Percentiles rank a stretch among this genome's conserved stretches.
Evolutionary conservation across 1,140 invertebrate species (phyloP).

Genomic region (Micrasema minimum): DNA sequence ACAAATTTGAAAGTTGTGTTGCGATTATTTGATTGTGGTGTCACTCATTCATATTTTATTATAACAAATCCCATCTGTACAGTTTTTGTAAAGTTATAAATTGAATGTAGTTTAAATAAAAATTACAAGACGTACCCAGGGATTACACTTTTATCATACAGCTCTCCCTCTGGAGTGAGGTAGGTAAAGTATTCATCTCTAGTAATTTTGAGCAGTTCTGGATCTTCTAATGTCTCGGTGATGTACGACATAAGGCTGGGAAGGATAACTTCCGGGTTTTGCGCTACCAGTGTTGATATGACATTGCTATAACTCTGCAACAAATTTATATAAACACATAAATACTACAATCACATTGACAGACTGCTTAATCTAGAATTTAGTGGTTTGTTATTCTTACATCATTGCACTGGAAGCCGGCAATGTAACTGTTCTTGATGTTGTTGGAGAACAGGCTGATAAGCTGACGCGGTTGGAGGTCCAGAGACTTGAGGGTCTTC

Average conservation of each 20-base stretch:
- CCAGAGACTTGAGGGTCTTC: conserved; percentile 70
- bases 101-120: no score
- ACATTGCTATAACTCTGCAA: conserved; percentile 72
- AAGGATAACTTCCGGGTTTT: conserved; percentile 75
- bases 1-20: conserved; percentile 6
- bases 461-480: conserved; percentile 68
- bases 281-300: conserved; percentile 71
- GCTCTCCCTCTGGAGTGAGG: conserved; percentile 86
- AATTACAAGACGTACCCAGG: conserved; percentile 76
- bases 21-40: no score
- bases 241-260: conserved; percentile 68
- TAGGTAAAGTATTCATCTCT: conserved; percentile 92
- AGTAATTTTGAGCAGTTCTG: conserved; percentile 78
- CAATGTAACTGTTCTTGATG: conserved; percentile 71
- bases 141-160: conserved; percentile 91
- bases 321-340: no score
- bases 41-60: no score
- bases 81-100: no score
- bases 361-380: not conserved
- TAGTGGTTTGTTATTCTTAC: conserved; percentile 58
- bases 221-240: conserved; percentile 71
- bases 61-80: no score
- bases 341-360: not conserved
- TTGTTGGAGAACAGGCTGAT: conserved; percentile 67
- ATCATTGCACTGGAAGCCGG: conserved; percentile 67